Percentiles rank a stretch among this genome's conserved stretches.
phyloP scores from a whole-genome alignment of 2,888 invertebrate species.

The Apodemia hepburni region DNA sequence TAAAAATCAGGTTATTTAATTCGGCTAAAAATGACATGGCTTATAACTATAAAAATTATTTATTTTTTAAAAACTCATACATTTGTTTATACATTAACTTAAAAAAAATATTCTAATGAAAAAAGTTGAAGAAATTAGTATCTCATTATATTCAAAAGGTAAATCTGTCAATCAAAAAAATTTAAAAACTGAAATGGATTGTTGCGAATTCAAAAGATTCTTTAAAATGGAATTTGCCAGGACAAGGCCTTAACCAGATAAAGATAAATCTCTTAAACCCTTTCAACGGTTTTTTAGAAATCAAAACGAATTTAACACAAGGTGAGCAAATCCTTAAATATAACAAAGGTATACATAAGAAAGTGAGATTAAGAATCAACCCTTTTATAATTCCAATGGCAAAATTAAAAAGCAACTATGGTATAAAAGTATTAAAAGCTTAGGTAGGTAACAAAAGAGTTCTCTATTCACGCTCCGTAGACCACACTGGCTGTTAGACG shows the following conservation, averaged over 20 bases:
- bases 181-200: background rate
- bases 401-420: slow-evolving; percentile 74
- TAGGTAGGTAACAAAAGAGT: slow-evolving; percentile 67
- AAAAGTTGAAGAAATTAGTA: too few species aligned
- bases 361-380: slow-evolving; percentile 69
- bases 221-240: slow-evolving; percentile 1
- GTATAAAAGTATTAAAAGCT: slow-evolving; percentile 77
- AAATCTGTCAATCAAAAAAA: slow-evolving; percentile 6
- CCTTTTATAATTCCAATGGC: slow-evolving; percentile 63
- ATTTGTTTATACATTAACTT: too few species aligned
- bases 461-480: slow-evolving; percentile 70
- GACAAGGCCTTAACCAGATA: slow-evolving; percentile 25
- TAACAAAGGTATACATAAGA: slow-evolving; percentile 59
- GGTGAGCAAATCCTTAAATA: slow-evolving; percentile 49
- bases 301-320: slow-evolving; percentile 52
- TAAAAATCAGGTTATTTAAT: too few species aligned
- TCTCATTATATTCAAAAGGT: too few species aligned
- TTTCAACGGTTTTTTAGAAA: slow-evolving; percentile 40
- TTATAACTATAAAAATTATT: too few species aligned
- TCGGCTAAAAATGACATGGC: too few species aligned
- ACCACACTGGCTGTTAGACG: slow-evolving; percentile 75
- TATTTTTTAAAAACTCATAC: too few species aligned
- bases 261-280: slow-evolving; percentile 33
- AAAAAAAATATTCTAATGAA: too few species aligned
- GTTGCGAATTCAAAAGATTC: slow-evolving; percentile 5